These are phyloP conservation scores for Apodemia mormo DNA, from an alignment of 2,888 invertebrate species.

Conservation along the genomic window DNA sequence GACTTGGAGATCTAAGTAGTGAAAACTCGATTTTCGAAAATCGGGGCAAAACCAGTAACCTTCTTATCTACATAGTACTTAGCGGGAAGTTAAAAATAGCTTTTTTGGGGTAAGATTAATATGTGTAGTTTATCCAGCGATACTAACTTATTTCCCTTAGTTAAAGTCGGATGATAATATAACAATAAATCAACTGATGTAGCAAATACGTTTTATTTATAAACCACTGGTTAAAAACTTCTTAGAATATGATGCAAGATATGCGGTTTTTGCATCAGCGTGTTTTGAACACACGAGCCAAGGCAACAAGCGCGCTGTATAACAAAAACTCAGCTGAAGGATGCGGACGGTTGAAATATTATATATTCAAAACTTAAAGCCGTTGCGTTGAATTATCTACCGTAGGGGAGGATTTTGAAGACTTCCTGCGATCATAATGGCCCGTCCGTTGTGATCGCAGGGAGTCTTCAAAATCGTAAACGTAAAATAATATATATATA, in stretches of 20 bases:
- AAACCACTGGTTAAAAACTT: background rate
- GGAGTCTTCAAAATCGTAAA: no score
- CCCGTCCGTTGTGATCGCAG: no score
- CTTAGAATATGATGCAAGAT: conserved; percentile 3
- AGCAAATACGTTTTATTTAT: background rate
- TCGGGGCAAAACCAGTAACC: no score
- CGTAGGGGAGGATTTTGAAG: background rate
- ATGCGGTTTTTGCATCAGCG: conserved; percentile 1
- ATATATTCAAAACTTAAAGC: background rate
- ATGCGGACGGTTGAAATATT: no score
- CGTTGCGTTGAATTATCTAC: background rate
- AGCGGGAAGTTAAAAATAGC: no score
- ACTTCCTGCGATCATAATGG: background rate
- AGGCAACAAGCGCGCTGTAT: background rate
- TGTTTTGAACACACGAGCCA: background rate
- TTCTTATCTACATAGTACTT: no score
- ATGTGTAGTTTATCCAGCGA: no score
- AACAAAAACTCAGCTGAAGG: background rate
- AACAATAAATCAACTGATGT: background rate
- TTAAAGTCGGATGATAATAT: background rate
- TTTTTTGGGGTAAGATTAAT: no score
- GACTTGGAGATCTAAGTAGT: no score
- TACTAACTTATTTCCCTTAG: background rate
- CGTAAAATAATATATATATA: no score
- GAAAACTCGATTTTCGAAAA: no score